phyloP scores from a whole-genome alignment of 1,140 invertebrate genomes.

The Diploscapter pachys region DNA sequence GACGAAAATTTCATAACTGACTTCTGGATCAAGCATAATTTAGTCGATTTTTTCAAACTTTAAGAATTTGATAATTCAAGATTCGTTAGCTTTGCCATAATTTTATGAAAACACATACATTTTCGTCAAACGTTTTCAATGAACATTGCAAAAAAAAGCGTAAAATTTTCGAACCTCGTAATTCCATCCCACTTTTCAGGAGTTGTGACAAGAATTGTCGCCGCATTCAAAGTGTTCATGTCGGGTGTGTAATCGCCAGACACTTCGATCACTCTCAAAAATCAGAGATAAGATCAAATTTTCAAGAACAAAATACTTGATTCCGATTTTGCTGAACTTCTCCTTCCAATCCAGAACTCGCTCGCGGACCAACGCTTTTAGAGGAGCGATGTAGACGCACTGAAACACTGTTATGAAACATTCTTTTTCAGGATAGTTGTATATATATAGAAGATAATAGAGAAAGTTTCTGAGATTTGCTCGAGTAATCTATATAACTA shows the following conservation, averaged over 20 bases:
- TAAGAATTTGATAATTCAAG: no score
- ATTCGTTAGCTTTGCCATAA: no score
- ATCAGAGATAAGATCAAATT: conserved; percentile 52
- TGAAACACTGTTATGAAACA: conserved; percentile 53
- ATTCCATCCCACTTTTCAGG: conserved; percentile 99
- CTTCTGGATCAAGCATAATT: no score
- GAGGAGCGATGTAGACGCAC: conserved; percentile 95
- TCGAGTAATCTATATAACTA: no score
- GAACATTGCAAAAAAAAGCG: neutral
- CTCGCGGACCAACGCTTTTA: conserved; percentile 95
- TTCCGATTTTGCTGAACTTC: conserved; percentile 66
- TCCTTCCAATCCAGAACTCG: conserved; percentile 91
- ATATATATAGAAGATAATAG: no score
- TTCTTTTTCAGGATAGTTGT: no score
- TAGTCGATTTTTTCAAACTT: no score
- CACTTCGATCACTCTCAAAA: conserved; percentile 78
- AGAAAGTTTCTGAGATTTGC: no score
- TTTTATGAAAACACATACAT: no score
- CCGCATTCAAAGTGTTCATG: conserved; percentile 74
- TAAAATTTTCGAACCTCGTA: conserved; percentile 62
- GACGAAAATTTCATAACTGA: no score
- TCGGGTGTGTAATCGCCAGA: conserved; percentile 94
- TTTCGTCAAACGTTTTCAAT: neutral
- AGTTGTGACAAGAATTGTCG: conserved; percentile 93
- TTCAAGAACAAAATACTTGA: neutral